Base-by-base conservation (phyloP, 2,888 invertebrate genomes). In the Pyrrhosoma nymphula region DNA sequence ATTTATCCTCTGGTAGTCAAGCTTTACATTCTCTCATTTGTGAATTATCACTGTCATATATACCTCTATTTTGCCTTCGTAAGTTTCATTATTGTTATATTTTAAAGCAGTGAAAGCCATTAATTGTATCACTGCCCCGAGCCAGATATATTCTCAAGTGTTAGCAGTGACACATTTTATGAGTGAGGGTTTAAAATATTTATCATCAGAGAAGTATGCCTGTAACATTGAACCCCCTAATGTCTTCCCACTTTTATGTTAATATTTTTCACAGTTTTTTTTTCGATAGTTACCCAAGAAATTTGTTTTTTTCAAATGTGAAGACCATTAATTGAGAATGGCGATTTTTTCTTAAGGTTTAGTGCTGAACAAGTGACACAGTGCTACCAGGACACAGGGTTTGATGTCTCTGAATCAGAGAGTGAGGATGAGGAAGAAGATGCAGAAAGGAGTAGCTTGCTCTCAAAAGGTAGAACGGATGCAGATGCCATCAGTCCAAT, bases 351-450 rank as follows among this genome's bases (percentile, higher is more conserved):
- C 35, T 82, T 23, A 39, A 95, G 95, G 88, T 95, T 95, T 82
- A 95, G 90, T 88, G 95, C 95, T 56, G 95, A 95, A 47, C 95
- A 95, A 88, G 95, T 96, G 12, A 95, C 96, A 88, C 95, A 96
- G n/a, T 93, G 93, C 35, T 93, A 93, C 93, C 93, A 75, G 69
- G 93, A 93, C 47, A 95, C 96, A 30, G 96, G 97, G 95, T 96
- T 97, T 56, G 97, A 97, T 95, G 97, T 97, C 60, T 97, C 97
- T 95, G 97, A 97, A 96, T 97, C 97, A 18, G 97, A 97, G 95
- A 97, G 97, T 96, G 97, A 97, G 56, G 97, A 97, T 95, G 97
- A 97, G 95, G 96, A 96, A 10, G 93, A 93, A 23, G 93, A 93
- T 47, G 47, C 63, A 18, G 93, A 75, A 26, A 75, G 69, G 47